phyloP scores from a whole-genome alignment of 2,888 invertebrate genomes.

The Thecocarcelia acutangulata region DNA sequence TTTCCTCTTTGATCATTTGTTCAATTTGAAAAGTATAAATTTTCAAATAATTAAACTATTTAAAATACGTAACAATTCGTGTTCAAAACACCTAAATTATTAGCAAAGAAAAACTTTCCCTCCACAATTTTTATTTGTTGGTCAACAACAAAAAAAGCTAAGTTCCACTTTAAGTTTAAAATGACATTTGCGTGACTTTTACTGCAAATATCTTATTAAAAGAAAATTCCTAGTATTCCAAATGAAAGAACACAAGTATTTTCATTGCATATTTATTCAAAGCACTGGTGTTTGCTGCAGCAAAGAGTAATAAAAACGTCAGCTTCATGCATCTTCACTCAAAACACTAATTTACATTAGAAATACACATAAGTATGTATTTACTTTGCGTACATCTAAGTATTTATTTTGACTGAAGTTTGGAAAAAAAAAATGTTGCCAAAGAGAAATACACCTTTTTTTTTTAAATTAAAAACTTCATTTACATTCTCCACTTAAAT shows the following conservation, averaged over 20 bases:
- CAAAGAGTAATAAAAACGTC: not conserved
- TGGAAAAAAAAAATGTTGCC: slow-evolving; percentile 8
- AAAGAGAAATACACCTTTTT: slow-evolving; percentile 28
- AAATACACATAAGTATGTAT: too few species aligned
- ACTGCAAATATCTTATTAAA: slow-evolving; percentile 31
- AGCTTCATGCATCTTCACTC: not conserved
- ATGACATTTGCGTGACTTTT: slow-evolving; percentile 58
- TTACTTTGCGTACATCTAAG: slow-evolving; percentile 20
- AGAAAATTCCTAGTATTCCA: slow-evolving; percentile 1
- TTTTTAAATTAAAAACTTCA: slow-evolving; percentile 5
- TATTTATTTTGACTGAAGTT: slow-evolving; percentile 33
- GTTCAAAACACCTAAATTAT: not conserved
- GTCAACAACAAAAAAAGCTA: not conserved
- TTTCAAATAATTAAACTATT: too few species aligned
- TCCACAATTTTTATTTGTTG: not conserved
- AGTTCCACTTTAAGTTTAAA: slow-evolving; percentile 36
- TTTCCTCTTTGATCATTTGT: too few species aligned
- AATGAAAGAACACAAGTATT: not conserved
- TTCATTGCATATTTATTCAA: slow-evolving; percentile 18
- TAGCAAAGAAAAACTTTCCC: slow-evolving; percentile 16
- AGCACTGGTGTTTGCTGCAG: slow-evolving; percentile 19
- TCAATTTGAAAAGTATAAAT: too few species aligned
- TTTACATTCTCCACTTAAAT: slow-evolving; percentile 20
- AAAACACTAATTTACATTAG: slow-evolving; percentile 46
- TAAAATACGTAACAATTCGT: not conserved